Conservation (phyloP, 2,888 invertebrate species). For the Rhamphomyia laevipes region DNA sequence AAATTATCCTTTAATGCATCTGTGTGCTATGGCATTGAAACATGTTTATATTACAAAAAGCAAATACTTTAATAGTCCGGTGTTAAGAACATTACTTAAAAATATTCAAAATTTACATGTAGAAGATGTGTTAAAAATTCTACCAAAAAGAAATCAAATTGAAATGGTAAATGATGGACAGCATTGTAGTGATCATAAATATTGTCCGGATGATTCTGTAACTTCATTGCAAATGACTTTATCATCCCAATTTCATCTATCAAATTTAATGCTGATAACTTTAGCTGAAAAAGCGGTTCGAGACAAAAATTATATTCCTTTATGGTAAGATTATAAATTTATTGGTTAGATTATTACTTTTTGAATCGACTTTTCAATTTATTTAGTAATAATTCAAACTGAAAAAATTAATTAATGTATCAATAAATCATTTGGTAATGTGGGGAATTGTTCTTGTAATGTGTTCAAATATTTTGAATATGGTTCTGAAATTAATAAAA, state of each 20-base stretch:
- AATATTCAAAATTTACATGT: conserved; percentile 33
- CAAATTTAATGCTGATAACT: conserved; percentile 35
- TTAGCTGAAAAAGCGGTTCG: conserved; percentile 35
- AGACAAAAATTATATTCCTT: conserved; percentile 34
- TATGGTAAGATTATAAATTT: conserved; percentile 26
- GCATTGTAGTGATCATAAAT: conserved; percentile 32
- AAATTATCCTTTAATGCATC: conserved; percentile 35
- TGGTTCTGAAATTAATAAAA: no score
- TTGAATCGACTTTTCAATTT: not conserved
- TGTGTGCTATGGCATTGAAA: conserved; percentile 37
- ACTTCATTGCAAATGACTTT: conserved; percentile 36
- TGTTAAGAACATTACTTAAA: conserved; percentile 25
- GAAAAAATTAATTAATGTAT: no score
- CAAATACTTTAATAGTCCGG: conserved; percentile 24
- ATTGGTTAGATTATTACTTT: not conserved
- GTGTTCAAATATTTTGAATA: no score
- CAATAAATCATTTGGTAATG: no score
- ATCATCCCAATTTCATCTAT: conserved; percentile 38
- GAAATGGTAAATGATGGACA: conserved; percentile 23
- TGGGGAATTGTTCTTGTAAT: no score
- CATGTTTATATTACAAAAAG: conserved; percentile 31
- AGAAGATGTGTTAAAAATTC: conserved; percentile 28
- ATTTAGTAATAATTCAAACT: no score
- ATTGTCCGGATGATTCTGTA: conserved; percentile 31
- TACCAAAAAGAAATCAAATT: conserved; percentile 20